phyloP scores from a whole-genome alignment of 2,797 vertebrate genomes.

The Sebastes itinus region DNA sequence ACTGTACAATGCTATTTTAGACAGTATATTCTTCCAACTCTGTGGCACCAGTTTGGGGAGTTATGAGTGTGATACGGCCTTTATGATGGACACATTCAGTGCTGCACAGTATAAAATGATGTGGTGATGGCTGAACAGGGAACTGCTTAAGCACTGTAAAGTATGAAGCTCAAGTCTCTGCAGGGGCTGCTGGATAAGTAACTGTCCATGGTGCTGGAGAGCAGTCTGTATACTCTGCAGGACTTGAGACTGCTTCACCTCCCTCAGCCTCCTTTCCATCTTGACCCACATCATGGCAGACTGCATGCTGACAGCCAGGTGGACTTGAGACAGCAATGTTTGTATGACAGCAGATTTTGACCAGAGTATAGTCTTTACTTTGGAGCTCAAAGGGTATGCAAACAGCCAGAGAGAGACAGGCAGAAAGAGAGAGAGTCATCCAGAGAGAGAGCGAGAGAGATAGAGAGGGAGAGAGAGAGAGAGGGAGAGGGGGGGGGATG shows the following conservation, averaged over 20 bases:
- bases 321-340: neutral
- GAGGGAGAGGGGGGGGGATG: constrained; percentile 37
- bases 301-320: neutral
- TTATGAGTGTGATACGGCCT: neutral
- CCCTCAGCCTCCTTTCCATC: too few relatives aligned
- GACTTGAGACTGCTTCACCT: neutral
- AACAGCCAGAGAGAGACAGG: neutral
- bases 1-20: neutral
- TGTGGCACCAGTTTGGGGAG: neutral
- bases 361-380: neutral
- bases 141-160: neutral
- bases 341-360: neutral
- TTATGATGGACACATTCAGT: too few relatives aligned
- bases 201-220: constrained; percentile 59
- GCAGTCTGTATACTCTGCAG: neutral
- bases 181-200: neutral
- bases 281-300: neutral
- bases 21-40: neutral
- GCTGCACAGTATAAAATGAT: neutral
- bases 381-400: neutral
- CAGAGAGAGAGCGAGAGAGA: too few relatives aligned
- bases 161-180: neutral
- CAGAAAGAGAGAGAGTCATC: too few relatives aligned
- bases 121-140: neutral
- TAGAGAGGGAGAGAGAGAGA: neutral